Conservation (phyloP, 2,888 invertebrate genomes). For the Thelaira solivaga region DNA sequence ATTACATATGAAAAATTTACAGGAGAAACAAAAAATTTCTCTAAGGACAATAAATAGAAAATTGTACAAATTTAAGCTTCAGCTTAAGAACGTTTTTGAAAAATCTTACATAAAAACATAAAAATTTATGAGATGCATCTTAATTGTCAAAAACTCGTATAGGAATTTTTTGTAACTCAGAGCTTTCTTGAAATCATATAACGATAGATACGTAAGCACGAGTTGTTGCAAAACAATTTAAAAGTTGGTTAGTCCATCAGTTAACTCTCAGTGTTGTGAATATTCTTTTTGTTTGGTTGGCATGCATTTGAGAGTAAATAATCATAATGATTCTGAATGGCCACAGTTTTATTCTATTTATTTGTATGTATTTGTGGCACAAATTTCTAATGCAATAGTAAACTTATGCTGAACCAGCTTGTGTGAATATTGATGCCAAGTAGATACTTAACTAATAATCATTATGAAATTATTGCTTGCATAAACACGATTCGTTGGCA, state of each 20-base stretch:
- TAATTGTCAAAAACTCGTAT: no score
- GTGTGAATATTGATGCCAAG: slow-evolving; percentile 15
- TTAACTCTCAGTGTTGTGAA: not conserved
- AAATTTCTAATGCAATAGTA: slow-evolving; percentile 5
- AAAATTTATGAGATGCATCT: no score
- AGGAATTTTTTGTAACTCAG: no score
- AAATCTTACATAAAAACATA: no score
- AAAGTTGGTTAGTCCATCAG: no score
- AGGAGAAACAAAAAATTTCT: no score
- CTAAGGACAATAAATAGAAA: no score
- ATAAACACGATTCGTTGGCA: not conserved
- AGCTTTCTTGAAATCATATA: no score
- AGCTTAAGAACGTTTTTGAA: no score
- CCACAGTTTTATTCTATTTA: not conserved
- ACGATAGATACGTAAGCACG: no score
- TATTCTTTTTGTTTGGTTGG: not conserved
- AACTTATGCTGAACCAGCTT: not conserved
- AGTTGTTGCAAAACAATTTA: slow-evolving; percentile 3
- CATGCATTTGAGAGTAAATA: slow-evolving; percentile 17
- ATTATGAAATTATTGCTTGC: not conserved
- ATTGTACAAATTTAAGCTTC: no score
- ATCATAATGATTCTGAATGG: slow-evolving; percentile 10
- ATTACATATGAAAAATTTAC: no score
- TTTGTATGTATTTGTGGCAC: slow-evolving; percentile 10
- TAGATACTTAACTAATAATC: not conserved